Evolutionary conservation across 1,140 invertebrate species (phyloP).

Genomic region (Drosophila melanica): DNA sequence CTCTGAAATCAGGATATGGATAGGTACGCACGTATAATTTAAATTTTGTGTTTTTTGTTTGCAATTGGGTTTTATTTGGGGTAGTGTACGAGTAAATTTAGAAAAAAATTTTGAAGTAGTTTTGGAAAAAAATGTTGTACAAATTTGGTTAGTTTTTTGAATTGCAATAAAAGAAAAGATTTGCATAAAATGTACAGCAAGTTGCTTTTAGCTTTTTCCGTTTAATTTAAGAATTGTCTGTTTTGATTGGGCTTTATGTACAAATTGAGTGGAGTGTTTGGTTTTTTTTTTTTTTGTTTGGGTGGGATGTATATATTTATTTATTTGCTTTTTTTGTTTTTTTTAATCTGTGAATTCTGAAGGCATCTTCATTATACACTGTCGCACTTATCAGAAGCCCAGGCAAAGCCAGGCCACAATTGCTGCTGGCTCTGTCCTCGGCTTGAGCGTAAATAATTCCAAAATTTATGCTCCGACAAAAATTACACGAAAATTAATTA

Average conservation of each 20-base stretch:
- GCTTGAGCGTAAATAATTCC: slow-evolving; percentile 83
- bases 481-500: slow-evolving; percentile 82
- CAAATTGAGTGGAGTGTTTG: slow-evolving; percentile 59
- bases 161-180: slow-evolving; percentile 55
- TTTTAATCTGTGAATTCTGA: slow-evolving; percentile 26
- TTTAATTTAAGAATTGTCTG: slow-evolving; percentile 9
- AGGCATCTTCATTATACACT: slow-evolving; percentile 72
- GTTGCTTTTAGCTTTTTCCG: slow-evolving; percentile 8
- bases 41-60: slow-evolving; percentile 46
- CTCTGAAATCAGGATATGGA: slow-evolving; percentile 85
- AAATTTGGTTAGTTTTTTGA: slow-evolving; percentile 44
- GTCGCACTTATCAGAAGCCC: slow-evolving; percentile 82
- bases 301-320: slow-evolving; percentile 8
- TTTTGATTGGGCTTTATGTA: slow-evolving; percentile 48
- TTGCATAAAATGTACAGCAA: slow-evolving; percentile 72
- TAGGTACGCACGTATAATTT: slow-evolving; percentile 84
- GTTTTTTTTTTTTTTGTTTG: background rate
- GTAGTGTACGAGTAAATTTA: slow-evolving; percentile 43
- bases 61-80: slow-evolving; percentile 29
- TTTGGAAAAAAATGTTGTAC: slow-evolving; percentile 53
- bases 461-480: slow-evolving; percentile 84
- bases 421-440: slow-evolving; percentile 68
- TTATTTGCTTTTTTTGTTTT: background rate
- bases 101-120: slow-evolving; percentile 50
- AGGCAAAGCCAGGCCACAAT: slow-evolving; percentile 61